Conservation (phyloP, 1,140 invertebrate genomes). For the Limonius californicus region DNA sequence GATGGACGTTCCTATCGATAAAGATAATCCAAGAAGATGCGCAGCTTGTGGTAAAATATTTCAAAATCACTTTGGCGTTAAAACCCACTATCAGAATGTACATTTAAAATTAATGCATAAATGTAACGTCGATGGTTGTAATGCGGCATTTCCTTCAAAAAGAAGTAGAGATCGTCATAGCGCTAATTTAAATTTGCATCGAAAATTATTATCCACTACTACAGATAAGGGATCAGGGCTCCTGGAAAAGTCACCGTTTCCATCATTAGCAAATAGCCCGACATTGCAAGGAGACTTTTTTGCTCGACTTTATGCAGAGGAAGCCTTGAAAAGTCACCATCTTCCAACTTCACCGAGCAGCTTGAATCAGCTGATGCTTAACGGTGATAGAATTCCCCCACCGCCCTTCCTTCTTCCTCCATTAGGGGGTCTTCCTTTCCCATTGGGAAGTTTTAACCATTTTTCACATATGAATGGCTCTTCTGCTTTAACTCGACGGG, state of each 20-base stretch:
- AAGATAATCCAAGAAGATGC: conserved; percentile 75
- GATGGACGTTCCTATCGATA: conserved; percentile 80
- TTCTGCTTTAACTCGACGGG: conserved; percentile 34
- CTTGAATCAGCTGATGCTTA: conserved; percentile 46
- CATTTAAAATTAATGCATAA: conserved; percentile 95
- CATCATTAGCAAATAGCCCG: conserved; percentile 51
- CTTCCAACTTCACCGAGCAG: conserved; percentile 42
- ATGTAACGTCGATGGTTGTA: conserved; percentile 94
- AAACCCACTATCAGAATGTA: conserved; percentile 93
- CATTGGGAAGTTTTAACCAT: conserved; percentile 49
- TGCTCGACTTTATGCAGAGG: conserved; percentile 73
- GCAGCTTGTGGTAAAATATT: conserved; percentile 90
- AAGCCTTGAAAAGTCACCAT: conserved; percentile 50
- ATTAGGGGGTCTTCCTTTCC: conserved; percentile 42
- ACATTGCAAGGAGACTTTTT: conserved; percentile 73
- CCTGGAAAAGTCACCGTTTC: conserved; percentile 48
- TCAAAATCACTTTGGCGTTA: conserved; percentile 92
- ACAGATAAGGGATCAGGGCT: conserved; percentile 46
- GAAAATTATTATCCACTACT: conserved; percentile 78
- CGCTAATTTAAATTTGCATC: conserved; percentile 86
- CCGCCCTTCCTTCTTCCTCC: conserved; percentile 52
- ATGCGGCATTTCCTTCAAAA: conserved; percentile 93
- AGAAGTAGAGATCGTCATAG: conserved; percentile 89
- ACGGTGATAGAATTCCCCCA: conserved; percentile 48
- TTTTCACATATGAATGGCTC: conserved; percentile 44